Evolutionary conservation across 2,113 vertebrate species (phyloP), one percentile per base, ranked within the genome.

Genomic region (Cololabis saira): DNA sequence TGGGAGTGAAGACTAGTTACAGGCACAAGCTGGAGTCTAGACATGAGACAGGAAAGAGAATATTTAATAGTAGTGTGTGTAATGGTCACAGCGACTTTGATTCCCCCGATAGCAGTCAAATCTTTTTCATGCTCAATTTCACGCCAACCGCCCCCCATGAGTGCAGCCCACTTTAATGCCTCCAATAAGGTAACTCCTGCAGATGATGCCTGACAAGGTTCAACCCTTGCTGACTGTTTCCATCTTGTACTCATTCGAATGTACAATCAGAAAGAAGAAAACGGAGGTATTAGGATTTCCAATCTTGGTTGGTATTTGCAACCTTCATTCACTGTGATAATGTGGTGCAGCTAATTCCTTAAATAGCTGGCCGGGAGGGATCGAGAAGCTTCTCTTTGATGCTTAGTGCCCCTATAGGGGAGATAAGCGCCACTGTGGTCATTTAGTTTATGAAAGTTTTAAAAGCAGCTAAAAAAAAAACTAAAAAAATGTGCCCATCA

Each of bases 11-110:
- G 49, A 14, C 43, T 30, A 17, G 12, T 71, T 82, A 77, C 69
- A 68, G 55, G 67, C 61, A 78, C 67, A 78, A 74, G 53, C 63
- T 47, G 17, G 71, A 56, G 83, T 85, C 82, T 75, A 79, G 72
- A 89, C 82, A 40, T 6, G 3, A 65, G 54, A 52, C 57, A 52
- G 83, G 81, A 86, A 84, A 56, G 49, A 68, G 40, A 62, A 55
- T 45, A 67, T 57, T 56, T 19, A 61, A 21, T 22, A 57, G 56
- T 57, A 0, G 56, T 47, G 55, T 66, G 14, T 58, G 68, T 66
- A 80, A 68, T 78, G 70, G 70, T 80, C 74, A 67, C 37, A 11
- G 54, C 58, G 58, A 44, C 70, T 85, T 74, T 73, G 72, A 86
- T 58, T 74, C 64, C 44, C 61, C n/a, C 44, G 69, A 81, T 74